phyloP scores from a whole-genome alignment of 2,888 invertebrate genomes.

The Sericinus montela region DNA sequence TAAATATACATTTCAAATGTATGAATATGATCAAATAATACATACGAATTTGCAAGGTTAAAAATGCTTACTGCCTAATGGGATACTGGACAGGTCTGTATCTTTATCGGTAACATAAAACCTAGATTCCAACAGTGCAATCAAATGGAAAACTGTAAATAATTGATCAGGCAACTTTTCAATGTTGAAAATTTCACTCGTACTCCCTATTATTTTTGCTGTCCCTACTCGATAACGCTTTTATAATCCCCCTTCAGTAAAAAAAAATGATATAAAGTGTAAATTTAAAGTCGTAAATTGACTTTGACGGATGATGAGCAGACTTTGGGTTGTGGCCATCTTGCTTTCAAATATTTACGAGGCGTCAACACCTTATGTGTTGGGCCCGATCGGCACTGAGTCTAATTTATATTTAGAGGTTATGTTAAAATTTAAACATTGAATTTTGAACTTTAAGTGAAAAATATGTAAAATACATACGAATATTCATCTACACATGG shows the following conservation, averaged over 20 bases:
- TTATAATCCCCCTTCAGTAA: conserved; percentile 52
- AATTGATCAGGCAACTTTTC: conserved; percentile 62
- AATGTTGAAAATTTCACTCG: conserved; percentile 56
- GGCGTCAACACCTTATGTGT: conserved; percentile 39
- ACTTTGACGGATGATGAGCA: conserved; percentile 67
- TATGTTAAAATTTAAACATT: no score
- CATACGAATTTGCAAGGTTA: neutral
- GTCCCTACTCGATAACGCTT: conserved; percentile 69
- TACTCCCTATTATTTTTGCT: conserved; percentile 55
- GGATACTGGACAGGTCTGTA: conserved; percentile 5
- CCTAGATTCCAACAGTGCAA: conserved; percentile 30
- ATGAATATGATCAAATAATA: no score
- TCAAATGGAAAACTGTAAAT: conserved; percentile 45
- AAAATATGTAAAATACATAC: no score
- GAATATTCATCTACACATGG: no score
- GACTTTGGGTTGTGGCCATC: conserved; percentile 58
- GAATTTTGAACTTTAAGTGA: no score
- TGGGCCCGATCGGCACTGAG: no score
- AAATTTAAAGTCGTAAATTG: conserved; percentile 74
- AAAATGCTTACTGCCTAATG: neutral
- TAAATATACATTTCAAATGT: no score
- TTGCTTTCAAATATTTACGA: conserved; percentile 65
- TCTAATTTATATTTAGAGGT: no score
- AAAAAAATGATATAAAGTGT: conserved; percentile 59
- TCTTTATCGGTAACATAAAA: conserved; percentile 16